Conservation (phyloP, 2,113 vertebrate genomes). For the Manacus vitellinus region DNA sequence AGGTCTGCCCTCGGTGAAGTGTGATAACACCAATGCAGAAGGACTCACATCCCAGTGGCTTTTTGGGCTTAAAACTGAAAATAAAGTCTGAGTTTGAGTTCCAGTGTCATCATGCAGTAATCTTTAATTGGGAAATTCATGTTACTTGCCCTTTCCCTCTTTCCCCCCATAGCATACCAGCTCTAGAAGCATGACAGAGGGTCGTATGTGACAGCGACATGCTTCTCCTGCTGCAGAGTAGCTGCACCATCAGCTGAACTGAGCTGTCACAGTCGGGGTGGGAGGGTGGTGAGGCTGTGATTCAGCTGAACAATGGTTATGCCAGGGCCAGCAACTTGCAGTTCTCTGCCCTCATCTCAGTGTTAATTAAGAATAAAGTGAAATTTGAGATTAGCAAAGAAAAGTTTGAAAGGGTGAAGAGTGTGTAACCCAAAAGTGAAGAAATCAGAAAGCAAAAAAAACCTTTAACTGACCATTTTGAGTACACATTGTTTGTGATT, state of each 20-base stretch:
- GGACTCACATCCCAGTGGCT: not conserved
- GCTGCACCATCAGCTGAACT: not conserved
- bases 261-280: rapidly evolving
- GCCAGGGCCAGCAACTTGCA: not conserved
- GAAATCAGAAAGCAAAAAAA: not conserved
- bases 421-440: not conserved
- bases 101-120: not conserved
- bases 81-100: not conserved
- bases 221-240: not conserved
- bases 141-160: not conserved
- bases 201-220: not conserved
- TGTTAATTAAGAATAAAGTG: not conserved
- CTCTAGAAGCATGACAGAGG: not conserved
- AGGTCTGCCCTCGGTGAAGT: not conserved
- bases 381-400: not conserved
- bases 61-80: not conserved
- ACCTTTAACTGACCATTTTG: not conserved
- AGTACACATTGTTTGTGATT: not conserved
- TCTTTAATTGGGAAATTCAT: not conserved
- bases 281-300: not conserved
- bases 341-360: not conserved
- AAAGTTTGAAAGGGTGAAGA: not conserved
- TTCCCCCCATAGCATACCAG: not conserved
- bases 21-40: not conserved
- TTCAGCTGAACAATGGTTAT: not conserved